Conservation (phyloP, 1,140 invertebrate species). For the Penaeus vannamei region DNA sequence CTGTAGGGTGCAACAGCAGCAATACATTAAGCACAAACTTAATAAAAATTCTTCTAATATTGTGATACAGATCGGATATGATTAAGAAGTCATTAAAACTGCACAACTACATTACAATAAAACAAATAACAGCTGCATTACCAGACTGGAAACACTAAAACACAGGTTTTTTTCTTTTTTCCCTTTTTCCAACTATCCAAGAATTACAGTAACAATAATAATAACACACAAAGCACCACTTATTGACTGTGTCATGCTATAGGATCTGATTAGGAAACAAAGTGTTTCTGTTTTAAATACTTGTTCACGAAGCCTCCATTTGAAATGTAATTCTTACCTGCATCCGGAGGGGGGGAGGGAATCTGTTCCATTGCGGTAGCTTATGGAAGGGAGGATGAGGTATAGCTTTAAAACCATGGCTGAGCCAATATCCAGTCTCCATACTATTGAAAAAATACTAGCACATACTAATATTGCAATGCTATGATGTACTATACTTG, state of each 20-base stretch:
- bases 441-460: no score
- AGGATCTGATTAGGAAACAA: constrained; percentile 13
- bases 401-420: not conserved
- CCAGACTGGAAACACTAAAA: constrained; percentile 1
- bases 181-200: constrained; percentile 2
- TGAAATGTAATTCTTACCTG: constrained; percentile 30
- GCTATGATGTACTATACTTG: not conserved
- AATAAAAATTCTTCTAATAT: no score
- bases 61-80: no score
- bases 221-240: constrained; percentile 36
- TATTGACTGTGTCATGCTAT: constrained; percentile 18
- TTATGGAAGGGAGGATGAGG: constrained; percentile 24
- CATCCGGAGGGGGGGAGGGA: constrained; percentile 44
- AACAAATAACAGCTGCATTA: no score
- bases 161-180: no score
- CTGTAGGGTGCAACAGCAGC: no score
- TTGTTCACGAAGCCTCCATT: constrained; percentile 21
- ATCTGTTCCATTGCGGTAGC: constrained; percentile 41
- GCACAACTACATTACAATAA: no score
- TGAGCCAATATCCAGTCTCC: not conserved
- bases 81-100: no score
- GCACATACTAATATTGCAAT: no score
- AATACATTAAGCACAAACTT: no score
- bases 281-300: not conserved
- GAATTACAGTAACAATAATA: not conserved